A percentile compares a stretch with the other conserved stretches of the same genome.
Evolutionary conservation across 1,140 invertebrate species (phyloP).

Genomic region (Dryas iulia): DNA sequence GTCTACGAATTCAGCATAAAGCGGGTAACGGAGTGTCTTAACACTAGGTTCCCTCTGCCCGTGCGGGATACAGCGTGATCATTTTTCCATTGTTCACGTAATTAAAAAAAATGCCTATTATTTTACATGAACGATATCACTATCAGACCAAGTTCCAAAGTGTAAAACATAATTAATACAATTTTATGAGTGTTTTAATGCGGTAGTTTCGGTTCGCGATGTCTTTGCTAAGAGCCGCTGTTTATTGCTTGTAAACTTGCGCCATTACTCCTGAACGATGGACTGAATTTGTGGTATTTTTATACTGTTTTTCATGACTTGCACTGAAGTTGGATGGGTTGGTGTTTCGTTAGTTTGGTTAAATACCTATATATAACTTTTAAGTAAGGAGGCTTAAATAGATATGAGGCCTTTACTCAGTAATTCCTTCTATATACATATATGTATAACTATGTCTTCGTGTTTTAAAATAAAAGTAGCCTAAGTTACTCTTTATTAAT

Average conservation of each 20-base stretch:
- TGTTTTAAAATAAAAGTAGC: no score
- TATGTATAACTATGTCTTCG: no score
- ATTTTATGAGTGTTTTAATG: slow-evolving; percentile 23
- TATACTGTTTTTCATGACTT: not conserved
- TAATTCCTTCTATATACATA: no score
- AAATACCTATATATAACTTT: not conserved
- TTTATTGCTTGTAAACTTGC: slow-evolving; percentile 24
- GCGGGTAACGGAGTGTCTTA: no score
- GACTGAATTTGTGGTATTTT: not conserved
- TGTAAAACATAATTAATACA: slow-evolving; percentile 15
- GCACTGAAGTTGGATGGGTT: not conserved
- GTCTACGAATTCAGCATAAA: no score
- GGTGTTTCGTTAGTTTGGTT: not conserved
- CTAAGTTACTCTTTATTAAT: no score
- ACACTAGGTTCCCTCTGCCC: no score
- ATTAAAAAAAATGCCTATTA: not conserved
- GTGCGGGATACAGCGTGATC: no score
- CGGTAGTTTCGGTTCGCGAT: slow-evolving; percentile 4
- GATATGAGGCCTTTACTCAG: no score
- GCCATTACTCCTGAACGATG: slow-evolving; percentile 22
- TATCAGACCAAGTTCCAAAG: not conserved
- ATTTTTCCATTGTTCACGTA: not conserved
- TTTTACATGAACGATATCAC: not conserved
- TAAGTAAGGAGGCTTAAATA: not conserved
- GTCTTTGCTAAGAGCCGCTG: slow-evolving; percentile 14